Base-by-base conservation (phyloP, 2,113 vertebrate genomes). In the Paramormyrops kingsleyae region DNA sequence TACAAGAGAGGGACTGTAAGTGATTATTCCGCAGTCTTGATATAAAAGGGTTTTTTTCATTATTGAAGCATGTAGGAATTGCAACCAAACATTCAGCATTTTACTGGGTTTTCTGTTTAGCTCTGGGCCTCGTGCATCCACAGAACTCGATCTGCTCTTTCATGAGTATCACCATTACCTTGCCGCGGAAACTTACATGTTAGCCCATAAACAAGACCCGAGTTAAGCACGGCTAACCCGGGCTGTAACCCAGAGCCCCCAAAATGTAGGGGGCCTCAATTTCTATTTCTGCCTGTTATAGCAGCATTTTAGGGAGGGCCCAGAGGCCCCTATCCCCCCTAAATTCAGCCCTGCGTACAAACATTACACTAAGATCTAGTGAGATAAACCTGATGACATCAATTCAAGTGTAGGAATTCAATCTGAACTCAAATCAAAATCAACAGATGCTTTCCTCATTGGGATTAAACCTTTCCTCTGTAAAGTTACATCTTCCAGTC, bases 31-130 rank as follows among this genome's bases (percentile, higher is more conserved):
- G 2, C 27, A 44, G 80, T 66, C 46, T 88, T 42, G 27, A 89
- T 88, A 90, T 90, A 77, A 88, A 91, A 89, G 86, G 56, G 8
- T 5, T 66, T 24, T 24, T 89, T 15, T 59, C 86, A 46, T 89
- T 90, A 90, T 84, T 88, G 77, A 83, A 90, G 80, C n/a, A 31
- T 53, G 74, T 83, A 62, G 53, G 52, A 39, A 13, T 42, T 74
- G 15, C 56, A 83, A 88, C 87, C 59, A 62, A 90, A 42, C 9
- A 4, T 84, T 88, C 56, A 88, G 85, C 50, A 27, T 83, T 83
- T 90, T 66, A 31, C 44, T 49, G 42, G 50, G 12, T 31, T 80
- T 12, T 56, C 12, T n/a, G 17, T 21, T 35, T 52, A 27, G 50
- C 31, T 49, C 39, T 47, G 44, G 47, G 5, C n/a, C 74, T n/a